phyloP scores from a whole-genome alignment of 1,140 invertebrate species.

The Aphaenogaster rudis region DNA sequence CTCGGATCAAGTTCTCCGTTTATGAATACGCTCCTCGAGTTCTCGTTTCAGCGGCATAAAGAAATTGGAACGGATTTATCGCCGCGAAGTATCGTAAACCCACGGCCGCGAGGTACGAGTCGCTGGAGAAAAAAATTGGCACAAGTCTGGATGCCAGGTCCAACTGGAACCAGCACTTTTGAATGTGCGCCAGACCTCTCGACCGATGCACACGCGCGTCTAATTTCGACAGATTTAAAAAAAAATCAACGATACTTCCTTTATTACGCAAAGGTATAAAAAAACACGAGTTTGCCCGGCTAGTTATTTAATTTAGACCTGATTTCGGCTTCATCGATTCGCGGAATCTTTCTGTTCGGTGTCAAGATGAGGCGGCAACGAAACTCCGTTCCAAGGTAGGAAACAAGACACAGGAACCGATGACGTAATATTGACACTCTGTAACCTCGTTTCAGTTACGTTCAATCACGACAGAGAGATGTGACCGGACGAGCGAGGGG shows the following conservation, averaged over 20 bases:
- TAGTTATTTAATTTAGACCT: background rate
- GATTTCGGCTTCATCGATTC: background rate
- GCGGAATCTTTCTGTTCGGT: background rate
- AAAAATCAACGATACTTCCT: background rate
- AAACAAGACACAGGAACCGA: constrained; percentile 65
- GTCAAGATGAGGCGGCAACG: background rate
- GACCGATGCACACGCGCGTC: background rate
- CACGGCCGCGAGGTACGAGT: background rate
- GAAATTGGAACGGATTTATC: constrained; percentile 46
- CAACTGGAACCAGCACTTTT: constrained; percentile 31
- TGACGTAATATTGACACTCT: constrained; percentile 72
- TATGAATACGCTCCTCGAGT: constrained; percentile 25
- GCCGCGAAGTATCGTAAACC: background rate
- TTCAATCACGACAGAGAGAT: constrained; percentile 60
- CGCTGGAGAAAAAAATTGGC: constrained; percentile 35
- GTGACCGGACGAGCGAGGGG: constrained; percentile 19
- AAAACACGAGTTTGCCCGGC: too few relatives aligned
- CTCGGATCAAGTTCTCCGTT: constrained; percentile 18
- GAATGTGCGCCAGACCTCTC: constrained; percentile 37
- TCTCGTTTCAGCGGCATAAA: constrained; percentile 26
- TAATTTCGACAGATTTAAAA: constrained; percentile 36
- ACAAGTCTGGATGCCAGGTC: constrained; percentile 4
- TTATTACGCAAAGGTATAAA: background rate
- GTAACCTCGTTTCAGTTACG: constrained; percentile 63
- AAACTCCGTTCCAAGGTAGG: constrained; percentile 34